Evolutionary conservation across 2,113 vertebrate species (phyloP).

Genomic region (Pteronura brasiliensis): DNA sequence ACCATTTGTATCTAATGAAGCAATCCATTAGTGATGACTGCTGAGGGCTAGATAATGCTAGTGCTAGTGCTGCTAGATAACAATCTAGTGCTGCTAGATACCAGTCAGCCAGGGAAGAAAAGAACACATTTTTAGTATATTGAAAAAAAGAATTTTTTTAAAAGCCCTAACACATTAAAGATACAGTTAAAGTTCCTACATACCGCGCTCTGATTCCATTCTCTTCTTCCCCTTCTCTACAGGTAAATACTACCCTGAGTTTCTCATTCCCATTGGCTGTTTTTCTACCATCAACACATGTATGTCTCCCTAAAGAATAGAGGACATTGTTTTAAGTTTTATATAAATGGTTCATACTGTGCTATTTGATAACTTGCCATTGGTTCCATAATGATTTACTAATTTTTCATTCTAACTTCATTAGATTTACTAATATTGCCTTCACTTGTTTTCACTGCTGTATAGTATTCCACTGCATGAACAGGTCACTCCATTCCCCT

Average conservation of each 20-base stretch:
- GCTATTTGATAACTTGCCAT: not conserved
- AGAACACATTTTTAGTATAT: not conserved
- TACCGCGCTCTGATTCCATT: not conserved
- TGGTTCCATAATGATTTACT: not conserved
- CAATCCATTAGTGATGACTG: slow-evolving; percentile 93
- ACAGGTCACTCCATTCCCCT: not conserved
- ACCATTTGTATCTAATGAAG: slow-evolving; percentile 97
- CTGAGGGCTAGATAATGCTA: slow-evolving; percentile 91
- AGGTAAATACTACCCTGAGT: not conserved
- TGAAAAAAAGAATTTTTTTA: not conserved
- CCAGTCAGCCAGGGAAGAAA: not conserved
- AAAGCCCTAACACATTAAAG: not conserved
- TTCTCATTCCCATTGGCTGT: not conserved
- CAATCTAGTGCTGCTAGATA: not conserved
- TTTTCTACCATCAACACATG: not conserved
- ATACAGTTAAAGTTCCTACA: not conserved
- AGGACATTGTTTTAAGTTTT: not conserved
- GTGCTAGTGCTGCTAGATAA: not conserved
- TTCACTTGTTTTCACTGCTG: not conserved
- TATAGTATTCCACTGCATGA: not conserved
- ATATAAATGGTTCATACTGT: not conserved
- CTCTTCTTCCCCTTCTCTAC: not conserved
- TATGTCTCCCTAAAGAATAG: not conserved
- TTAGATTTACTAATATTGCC: not conserved
- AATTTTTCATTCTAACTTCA: no score